These are phyloP conservation scores for Hesperia comma DNA, from an alignment of 2,888 invertebrate genomes.

Conservation along the genomic window DNA sequence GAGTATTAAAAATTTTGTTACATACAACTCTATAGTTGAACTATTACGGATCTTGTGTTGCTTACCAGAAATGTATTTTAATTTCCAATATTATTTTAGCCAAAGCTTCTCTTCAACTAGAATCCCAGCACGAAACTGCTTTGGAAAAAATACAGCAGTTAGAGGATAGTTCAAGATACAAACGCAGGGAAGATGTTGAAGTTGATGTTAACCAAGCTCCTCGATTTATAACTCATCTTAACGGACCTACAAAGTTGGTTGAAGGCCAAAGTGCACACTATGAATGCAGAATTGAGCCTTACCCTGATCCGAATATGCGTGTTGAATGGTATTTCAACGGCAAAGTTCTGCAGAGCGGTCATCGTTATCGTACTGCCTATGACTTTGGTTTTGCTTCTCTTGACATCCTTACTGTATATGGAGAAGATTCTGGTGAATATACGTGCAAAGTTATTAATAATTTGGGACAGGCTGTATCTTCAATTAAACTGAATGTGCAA, in stretches of 20 bases:
- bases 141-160: conserved; percentile 93
- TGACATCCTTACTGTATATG: conserved; percentile 96
- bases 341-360: conserved; percentile 93
- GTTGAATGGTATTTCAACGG: conserved; percentile 98
- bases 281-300: conserved; percentile 96
- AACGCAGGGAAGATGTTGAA: conserved; percentile 92
- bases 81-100: conserved; percentile 77
- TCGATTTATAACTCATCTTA: conserved; percentile 92
- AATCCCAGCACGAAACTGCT: conserved; percentile 95
- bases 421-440: conserved; percentile 97
- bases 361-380: conserved; percentile 95
- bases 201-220: conserved; percentile 92
- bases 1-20: too few species aligned
- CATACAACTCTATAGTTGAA: too few species aligned
- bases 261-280: conserved; percentile 97
- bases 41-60: too few species aligned
- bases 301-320: conserved; percentile 93
- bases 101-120: conserved; percentile 93
- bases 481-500: conserved; percentile 91
- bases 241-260: conserved; percentile 92
- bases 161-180: conserved; percentile 92
- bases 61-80: not conserved
- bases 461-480: conserved; percentile 92
- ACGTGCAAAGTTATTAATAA: conserved; percentile 94
- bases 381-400: conserved; percentile 99